Base-by-base conservation (phyloP, 2,888 invertebrate species). In the Branchipolynoe longqiensis region DNA sequence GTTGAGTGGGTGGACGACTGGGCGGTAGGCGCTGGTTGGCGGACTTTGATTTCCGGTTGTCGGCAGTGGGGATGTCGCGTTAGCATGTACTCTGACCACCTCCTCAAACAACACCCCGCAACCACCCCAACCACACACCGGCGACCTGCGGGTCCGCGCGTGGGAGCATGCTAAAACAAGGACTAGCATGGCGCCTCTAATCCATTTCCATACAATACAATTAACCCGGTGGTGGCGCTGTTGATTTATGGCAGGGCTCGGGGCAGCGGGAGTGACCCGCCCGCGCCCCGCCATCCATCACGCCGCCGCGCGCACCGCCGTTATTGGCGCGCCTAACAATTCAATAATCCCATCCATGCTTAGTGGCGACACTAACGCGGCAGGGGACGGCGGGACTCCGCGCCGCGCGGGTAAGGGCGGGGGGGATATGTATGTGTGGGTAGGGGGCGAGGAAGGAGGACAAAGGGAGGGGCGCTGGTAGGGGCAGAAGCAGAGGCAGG, bases 321-420 rank as follows among this genome's bases (percentile, higher is more conserved):
- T n/a, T n/a, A 78, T 54, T 78, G 78, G 48, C 41, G 48, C 41
- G 41, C 54, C 48, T 54, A 78, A 78, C 78, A 78, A 78, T 78
- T 78, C 78, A 78, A 78, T 78, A 78, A 78, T 78, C 48, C 78
- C 78, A 78, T 54, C 48, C 18, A 48, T 78, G 8, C 48, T 48
- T 48, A 28, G 62, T 25, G 28, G 3, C 28, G 31, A 62, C 31
- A 62, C 62, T 62, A 62, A 62, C 31, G 14, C 18, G 18, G 8
- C 48, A 48, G 48, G 48, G 48, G 48, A 48, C 8, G 18, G 48
- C 48, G 48, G 18, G 8, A 18, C 8, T 8, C 8, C 8, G 8
- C 8, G 8, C 8, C 8, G 48, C 8, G 48, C 8, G 18, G 48
- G 8, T 18, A 18, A 18, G 48, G 48, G 48, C 8, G 18, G 8